A percentile compares a stretch with the other conserved stretches of the same genome.
Evolutionary conservation across 2,113 vertebrate species (phyloP).

Genomic region (Cisticola juncidis): DNA sequence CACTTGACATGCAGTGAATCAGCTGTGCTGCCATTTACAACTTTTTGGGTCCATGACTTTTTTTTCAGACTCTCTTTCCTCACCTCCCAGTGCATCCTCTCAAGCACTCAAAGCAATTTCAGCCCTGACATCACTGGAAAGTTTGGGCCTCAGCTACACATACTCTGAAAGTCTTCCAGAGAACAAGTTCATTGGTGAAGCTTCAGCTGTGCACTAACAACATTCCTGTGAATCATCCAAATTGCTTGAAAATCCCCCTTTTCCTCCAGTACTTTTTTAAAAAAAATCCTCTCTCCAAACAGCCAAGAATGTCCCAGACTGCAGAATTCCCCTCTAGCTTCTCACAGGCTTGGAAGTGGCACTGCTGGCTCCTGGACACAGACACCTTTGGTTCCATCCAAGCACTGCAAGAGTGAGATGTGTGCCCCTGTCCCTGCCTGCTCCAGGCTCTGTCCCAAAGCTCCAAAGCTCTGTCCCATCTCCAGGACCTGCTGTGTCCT

Average conservation of each 20-base stretch:
- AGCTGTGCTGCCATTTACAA: not conserved
- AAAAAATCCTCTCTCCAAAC: not conserved
- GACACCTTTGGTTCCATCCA: not conserved
- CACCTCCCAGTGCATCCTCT: slow-evolving; percentile 21
- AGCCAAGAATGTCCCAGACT: slow-evolving; percentile 37
- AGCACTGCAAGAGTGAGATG: not conserved
- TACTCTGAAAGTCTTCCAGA: not conserved
- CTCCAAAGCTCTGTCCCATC: not conserved
- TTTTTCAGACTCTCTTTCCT: slow-evolving; percentile 19
- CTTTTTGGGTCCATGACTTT: not conserved
- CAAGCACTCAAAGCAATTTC: not conserved
- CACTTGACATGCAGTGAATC: slow-evolving; percentile 37
- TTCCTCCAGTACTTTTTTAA: slow-evolving; percentile 27
- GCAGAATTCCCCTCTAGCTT: slow-evolving; percentile 40
- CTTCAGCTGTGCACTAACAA: slow-evolving; percentile 43
- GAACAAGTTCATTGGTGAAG: slow-evolving; percentile 28
- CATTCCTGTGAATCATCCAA: slow-evolving; percentile 48
- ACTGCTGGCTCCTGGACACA: slow-evolving; percentile 47
- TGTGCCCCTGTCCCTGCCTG: not conserved
- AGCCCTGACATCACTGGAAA: slow-evolving; percentile 65
- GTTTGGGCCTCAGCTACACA: slow-evolving; percentile 54
- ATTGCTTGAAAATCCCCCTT: slow-evolving; percentile 61
- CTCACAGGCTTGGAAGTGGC: slow-evolving; percentile 32
- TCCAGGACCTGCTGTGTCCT: not conserved
- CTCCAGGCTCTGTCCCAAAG: not conserved